These are phyloP conservation scores for Nymphalis c-album DNA, from an alignment of 2,888 invertebrate species.

Conservation along the genomic window DNA sequence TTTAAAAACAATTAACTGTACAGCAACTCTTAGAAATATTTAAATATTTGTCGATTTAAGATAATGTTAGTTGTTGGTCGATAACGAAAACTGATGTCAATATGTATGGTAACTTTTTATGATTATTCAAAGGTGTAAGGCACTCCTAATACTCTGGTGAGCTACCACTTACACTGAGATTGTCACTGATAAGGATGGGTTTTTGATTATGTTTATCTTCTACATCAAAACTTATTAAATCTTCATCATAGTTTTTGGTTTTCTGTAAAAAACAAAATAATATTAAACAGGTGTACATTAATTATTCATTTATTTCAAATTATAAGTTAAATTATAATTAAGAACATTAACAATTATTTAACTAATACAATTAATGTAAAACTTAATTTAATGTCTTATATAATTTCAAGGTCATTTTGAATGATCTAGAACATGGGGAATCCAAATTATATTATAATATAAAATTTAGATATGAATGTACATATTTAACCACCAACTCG, in stretches of 20 bases:
- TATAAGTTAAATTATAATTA: too few relatives aligned
- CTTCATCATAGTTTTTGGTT: slow-evolving; percentile 56
- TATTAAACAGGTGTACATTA: not conserved
- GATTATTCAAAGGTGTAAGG: slow-evolving; percentile 50
- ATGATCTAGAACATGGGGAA: too few relatives aligned
- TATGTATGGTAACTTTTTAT: slow-evolving; percentile 56
- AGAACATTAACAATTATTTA: too few relatives aligned
- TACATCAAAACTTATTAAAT: slow-evolving; percentile 71
- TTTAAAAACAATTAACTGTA: slow-evolving; percentile 10
- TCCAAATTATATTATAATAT: too few relatives aligned
- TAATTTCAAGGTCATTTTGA: too few relatives aligned
- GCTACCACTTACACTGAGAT: slow-evolving; percentile 62
- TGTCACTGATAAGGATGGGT: slow-evolving; percentile 57
- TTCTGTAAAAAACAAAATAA: slow-evolving; percentile 55
- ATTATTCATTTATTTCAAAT: not conserved
- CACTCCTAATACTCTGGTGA: slow-evolving; percentile 74
- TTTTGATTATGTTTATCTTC: slow-evolving; percentile 64
- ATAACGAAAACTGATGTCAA: slow-evolving; percentile 16
- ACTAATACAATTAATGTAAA: too few relatives aligned
- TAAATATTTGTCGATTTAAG: slow-evolving; percentile 12
- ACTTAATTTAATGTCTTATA: too few relatives aligned
- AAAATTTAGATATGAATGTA: too few relatives aligned
- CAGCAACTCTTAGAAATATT: slow-evolving; percentile 11
- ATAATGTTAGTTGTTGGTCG: slow-evolving; percentile 9
- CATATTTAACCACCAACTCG: too few relatives aligned